Percentiles rank a stretch among this genome's conserved stretches.
Evolutionary conservation across 2,888 invertebrate species (phyloP).

Genomic region (Apotomis betuletana): DNA sequence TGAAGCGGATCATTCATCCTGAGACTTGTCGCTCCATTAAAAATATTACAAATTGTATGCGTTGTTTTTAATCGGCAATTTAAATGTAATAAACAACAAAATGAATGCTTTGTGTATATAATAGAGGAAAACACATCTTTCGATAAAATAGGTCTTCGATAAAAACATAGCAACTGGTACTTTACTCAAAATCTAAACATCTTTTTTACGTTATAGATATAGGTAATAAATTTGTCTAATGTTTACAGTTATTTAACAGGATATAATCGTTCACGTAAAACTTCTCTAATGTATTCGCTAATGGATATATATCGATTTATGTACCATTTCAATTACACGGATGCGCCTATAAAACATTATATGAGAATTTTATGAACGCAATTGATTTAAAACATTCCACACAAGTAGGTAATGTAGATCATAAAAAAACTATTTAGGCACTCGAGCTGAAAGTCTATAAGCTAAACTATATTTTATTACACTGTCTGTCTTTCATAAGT

Average conservation of each 20-base stretch:
- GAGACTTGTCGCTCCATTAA: no score
- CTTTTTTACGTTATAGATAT: background rate
- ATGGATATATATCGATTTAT: slow-evolving; percentile 68
- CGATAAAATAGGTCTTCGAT: no score
- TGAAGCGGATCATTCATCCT: no score
- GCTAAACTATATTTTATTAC: slow-evolving; percentile 20
- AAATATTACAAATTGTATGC: no score
- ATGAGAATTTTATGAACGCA: slow-evolving; percentile 59
- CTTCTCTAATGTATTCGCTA: slow-evolving; percentile 58
- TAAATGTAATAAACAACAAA: no score
- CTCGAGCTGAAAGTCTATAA: slow-evolving; percentile 33
- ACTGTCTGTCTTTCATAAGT: slow-evolving; percentile 12
- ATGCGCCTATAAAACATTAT: slow-evolving; percentile 62
- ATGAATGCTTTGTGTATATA: no score
- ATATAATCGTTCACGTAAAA: slow-evolving; percentile 18
- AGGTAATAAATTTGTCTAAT: slow-evolving; percentile 19
- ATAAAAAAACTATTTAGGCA: slow-evolving; percentile 36
- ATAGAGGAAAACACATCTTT: no score
- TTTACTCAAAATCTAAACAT: no score
- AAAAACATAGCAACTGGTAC: no score
- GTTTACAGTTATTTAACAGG: slow-evolving; percentile 19
- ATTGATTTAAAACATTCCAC: slow-evolving; percentile 41
- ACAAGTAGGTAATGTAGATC: slow-evolving; percentile 27
- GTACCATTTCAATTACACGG: slow-evolving; percentile 55
- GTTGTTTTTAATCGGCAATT: no score